Evolutionary conservation across 2,113 vertebrate genomes (phyloP).

Genomic region (Hydropotes inermis): DNA sequence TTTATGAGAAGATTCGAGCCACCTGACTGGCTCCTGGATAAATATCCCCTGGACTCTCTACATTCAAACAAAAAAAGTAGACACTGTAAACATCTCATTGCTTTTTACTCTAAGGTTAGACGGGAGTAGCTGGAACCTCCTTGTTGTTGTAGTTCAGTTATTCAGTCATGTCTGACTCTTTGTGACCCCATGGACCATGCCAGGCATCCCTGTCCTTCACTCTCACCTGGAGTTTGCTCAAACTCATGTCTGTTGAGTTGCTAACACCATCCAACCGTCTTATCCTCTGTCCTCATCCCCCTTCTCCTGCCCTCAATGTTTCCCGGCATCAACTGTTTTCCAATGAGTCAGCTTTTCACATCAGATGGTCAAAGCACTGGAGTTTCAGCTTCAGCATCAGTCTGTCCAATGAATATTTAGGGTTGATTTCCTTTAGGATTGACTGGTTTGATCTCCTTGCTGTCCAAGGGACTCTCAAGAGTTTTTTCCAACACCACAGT

Average conservation of each 20-base stretch:
- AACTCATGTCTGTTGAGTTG: background rate
- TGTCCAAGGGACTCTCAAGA: background rate
- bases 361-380: background rate
- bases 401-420: background rate
- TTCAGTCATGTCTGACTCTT: background rate
- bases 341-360: background rate
- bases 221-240: background rate
- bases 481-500: background rate
- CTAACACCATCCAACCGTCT: background rate
- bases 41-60: background rate
- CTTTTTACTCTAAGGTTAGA: background rate
- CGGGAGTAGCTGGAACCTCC: background rate
- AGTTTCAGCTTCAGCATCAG: background rate
- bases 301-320: background rate
- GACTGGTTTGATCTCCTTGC: background rate
- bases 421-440: background rate
- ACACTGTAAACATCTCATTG: background rate
- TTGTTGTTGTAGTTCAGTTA: background rate
- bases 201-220: background rate
- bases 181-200: background rate
- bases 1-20: background rate
- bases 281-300: background rate
- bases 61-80: background rate
- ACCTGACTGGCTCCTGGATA: background rate
- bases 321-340: background rate